A percentile compares a stretch with the other conserved stretches of the same genome.
Conservation (phyloP, 1,140 invertebrate species). For the Rhopalosiphum maidis region DNA sequence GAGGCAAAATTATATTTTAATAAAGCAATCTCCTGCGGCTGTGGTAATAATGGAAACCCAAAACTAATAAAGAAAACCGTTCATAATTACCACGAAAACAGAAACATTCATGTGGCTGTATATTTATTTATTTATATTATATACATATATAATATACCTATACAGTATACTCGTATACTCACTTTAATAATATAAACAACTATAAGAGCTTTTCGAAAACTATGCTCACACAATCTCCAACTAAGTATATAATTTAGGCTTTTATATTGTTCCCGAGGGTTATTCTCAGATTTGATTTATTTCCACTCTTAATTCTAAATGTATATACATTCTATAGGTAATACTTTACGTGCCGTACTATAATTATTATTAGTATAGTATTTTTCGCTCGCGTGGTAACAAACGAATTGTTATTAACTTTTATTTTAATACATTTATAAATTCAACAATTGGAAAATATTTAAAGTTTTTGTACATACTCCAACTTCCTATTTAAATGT, state of each 20-base stretch:
- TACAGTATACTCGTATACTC: neutral
- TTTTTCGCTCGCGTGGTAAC: neutral
- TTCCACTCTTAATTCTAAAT: neutral
- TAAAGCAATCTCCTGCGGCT: neutral
- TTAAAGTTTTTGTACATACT: neutral
- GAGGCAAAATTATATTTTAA: conserved; percentile 24
- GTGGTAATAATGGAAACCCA: neutral
- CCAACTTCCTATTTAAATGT: neutral
- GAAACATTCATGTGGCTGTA: neutral
- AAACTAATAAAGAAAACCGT: conserved; percentile 36
- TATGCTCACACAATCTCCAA: neutral
- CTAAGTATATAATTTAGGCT: neutral
- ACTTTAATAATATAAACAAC: conserved; percentile 5
- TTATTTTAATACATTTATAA: neutral
- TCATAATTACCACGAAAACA: neutral
- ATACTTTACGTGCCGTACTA: neutral
- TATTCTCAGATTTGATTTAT: neutral
- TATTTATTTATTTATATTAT: neutral
- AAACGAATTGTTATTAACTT: neutral
- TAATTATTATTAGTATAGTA: neutral
- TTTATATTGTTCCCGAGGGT: conserved; percentile 4
- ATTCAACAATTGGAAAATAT: neutral
- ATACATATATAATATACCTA: neutral
- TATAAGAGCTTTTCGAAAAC: conserved; percentile 4
- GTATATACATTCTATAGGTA: no score